Percentiles rank a stretch among this genome's conserved stretches.
These are phyloP conservation scores for Platalea minor DNA, from an alignment of 2,797 vertebrate genomes.

Conservation along the genomic window DNA sequence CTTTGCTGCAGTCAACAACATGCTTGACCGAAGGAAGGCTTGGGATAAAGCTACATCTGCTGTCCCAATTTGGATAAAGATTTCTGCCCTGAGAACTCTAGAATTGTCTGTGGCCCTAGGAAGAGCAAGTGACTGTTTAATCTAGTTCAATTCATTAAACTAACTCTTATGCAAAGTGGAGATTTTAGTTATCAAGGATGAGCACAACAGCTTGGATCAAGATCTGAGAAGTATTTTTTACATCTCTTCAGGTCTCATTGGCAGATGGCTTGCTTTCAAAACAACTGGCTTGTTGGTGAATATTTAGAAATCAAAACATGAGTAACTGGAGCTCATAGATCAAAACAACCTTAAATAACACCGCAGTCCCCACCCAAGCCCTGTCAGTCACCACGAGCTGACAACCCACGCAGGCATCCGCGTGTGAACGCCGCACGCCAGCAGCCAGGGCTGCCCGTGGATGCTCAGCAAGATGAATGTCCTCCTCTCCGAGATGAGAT, in stretches of 20 bases:
- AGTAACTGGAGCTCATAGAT: not conserved
- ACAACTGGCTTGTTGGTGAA: not conserved
- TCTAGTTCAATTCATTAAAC: not conserved
- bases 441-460: not conserved
- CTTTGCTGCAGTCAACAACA: not conserved
- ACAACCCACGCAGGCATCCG: not conserved
- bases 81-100: not conserved
- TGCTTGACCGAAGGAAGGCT: not conserved
- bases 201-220: not conserved
- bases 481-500: slow-evolving; percentile 85
- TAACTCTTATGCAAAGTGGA: not conserved
- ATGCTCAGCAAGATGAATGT: slow-evolving; percentile 86
- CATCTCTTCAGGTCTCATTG: not conserved
- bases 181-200: not conserved
- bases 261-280: not conserved
- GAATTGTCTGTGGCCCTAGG: not conserved
- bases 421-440: accelerated
- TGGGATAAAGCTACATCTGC: not conserved
- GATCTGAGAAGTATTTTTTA: not conserved
- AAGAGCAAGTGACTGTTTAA: not conserved
- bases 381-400: not conserved
- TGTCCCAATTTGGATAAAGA: not conserved
- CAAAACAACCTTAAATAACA: not conserved
- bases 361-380: not conserved
- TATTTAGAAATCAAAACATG: not conserved